A percentile compares a stretch with the other conserved stretches of the same genome.
Evolutionary conservation across 2,888 invertebrate genomes (phyloP).

Genomic region (Brenthis ino): DNA sequence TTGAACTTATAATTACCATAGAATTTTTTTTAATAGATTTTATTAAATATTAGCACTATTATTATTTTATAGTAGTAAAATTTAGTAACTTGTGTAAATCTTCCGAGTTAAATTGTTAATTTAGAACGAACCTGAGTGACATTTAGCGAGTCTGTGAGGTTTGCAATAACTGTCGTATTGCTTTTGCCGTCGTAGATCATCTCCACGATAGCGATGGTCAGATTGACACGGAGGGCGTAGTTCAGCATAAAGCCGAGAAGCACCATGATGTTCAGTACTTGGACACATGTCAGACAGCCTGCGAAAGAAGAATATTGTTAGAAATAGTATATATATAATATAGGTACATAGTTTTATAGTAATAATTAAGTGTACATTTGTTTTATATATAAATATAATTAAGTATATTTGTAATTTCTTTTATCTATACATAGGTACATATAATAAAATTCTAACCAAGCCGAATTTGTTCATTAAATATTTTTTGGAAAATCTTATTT

Average conservation of each 20-base stretch:
- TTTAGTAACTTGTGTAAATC: too few relatives aligned
- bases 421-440: background rate
- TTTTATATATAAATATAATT: too few relatives aligned
- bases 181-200: conserved; percentile 83
- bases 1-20: too few relatives aligned
- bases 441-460: too few relatives aligned
- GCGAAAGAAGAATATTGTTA: conserved; percentile 51
- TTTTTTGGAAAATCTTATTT: too few relatives aligned
- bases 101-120: too few relatives aligned
- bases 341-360: too few relatives aligned
- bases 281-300: conserved; percentile 90
- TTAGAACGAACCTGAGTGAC: conserved; percentile 64
- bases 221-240: conserved; percentile 93
- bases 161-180: conserved; percentile 51
- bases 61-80: too few relatives aligned
- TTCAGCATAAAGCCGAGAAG: conserved; percentile 94
- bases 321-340: background rate
- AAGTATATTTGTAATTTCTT: background rate
- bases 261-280: conserved; percentile 91
- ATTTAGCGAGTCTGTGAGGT: conserved; percentile 57
- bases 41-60: too few relatives aligned
- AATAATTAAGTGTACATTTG: too few relatives aligned
- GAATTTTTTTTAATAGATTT: too few relatives aligned
- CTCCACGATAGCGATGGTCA: conserved; percentile 92
- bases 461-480: too few relatives aligned